phyloP scores from a whole-genome alignment of 2,113 vertebrate genomes.

The Bucco capensis region DNA sequence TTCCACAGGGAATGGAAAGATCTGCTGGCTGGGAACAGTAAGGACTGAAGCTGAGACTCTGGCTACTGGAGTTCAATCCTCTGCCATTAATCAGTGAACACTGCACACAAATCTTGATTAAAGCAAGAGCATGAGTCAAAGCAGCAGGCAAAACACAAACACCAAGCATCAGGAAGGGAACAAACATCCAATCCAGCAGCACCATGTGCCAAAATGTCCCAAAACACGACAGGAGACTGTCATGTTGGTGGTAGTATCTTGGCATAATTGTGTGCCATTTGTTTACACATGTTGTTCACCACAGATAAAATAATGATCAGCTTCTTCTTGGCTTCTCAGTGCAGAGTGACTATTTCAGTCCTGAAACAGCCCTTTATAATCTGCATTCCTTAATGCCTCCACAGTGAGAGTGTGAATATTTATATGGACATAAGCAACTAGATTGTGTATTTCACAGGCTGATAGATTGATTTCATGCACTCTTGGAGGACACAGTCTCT shows the following conservation, averaged over 20 bases:
- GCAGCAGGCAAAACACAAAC: conserved; percentile 21
- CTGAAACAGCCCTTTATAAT: background rate
- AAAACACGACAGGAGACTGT: background rate
- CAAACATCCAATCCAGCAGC: background rate
- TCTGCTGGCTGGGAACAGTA: background rate
- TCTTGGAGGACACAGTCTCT: background rate
- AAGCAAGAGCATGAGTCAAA: conserved; percentile 19
- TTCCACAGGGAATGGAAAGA: background rate
- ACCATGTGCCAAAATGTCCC: background rate
- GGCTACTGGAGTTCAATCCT: background rate
- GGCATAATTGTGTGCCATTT: conserved; percentile 39
- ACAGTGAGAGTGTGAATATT: background rate
- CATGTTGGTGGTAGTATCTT: conserved; percentile 16
- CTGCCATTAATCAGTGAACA: background rate
- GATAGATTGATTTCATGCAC: background rate
- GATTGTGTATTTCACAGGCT: background rate
- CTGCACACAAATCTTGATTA: background rate
- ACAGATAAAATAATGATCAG: conserved; percentile 38
- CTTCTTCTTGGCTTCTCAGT: background rate
- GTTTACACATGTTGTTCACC: conserved; percentile 6
- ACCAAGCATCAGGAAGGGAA: background rate
- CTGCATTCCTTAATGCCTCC: background rate
- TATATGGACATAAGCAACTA: background rate
- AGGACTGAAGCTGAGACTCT: background rate
- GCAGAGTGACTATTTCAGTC: background rate